These are phyloP conservation scores for Fulmarus glacialis DNA, from an alignment of 2,113 vertebrate species.

Conservation along the genomic window DNA sequence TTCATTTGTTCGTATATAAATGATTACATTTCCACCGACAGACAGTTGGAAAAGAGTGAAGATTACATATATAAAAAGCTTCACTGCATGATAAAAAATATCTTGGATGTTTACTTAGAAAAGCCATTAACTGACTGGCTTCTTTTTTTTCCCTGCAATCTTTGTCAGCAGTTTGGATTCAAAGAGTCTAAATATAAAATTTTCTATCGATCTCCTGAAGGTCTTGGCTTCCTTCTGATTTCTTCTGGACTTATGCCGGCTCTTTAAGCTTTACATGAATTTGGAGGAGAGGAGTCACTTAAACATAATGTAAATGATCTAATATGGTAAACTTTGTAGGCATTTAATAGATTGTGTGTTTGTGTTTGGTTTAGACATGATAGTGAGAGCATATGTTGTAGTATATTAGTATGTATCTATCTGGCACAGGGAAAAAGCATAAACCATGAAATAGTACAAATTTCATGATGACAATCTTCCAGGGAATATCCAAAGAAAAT, in stretches of 20 bases:
- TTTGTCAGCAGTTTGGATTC: slow-evolving; percentile 53
- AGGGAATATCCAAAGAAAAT: background rate
- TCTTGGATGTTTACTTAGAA: slow-evolving; percentile 10
- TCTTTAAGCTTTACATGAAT: slow-evolving; percentile 17
- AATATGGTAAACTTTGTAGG: background rate
- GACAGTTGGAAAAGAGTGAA: background rate
- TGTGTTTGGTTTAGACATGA: background rate
- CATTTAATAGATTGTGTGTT: background rate
- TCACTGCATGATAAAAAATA: background rate
- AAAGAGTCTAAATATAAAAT: background rate
- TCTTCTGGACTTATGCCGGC: background rate
- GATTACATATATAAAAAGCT: background rate
- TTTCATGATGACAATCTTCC: background rate
- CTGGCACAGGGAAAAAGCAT: background rate
- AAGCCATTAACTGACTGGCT: background rate
- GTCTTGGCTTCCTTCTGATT: slow-evolving; percentile 9
- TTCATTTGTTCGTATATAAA: background rate
- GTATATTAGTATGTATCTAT: background rate
- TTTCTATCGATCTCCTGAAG: background rate
- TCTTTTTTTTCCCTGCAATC: background rate
- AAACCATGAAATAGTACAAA: background rate
- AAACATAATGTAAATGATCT: background rate
- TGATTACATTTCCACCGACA: background rate
- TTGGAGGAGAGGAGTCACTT: background rate
- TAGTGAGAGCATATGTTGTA: background rate